Conservation (phyloP, 2,113 vertebrate genomes). For the Dasypus novemcinctus region DNA sequence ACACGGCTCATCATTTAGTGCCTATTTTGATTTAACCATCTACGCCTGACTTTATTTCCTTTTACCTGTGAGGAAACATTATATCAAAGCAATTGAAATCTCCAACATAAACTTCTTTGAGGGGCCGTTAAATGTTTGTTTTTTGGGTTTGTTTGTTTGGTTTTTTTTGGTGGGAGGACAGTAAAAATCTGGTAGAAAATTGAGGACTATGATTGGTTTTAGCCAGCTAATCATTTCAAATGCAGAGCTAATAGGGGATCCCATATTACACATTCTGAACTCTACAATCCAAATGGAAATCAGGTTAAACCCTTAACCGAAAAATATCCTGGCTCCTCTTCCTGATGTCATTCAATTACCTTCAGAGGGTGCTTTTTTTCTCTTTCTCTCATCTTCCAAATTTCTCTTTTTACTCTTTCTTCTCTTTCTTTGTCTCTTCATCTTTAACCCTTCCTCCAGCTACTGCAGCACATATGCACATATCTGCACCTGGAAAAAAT, state of each 20-base stretch:
- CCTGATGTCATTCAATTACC: not conserved
- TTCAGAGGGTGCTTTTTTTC: not conserved
- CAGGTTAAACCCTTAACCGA: not conserved
- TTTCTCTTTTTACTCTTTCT: not conserved
- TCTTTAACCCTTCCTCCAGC: not conserved
- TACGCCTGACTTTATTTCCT: not conserved
- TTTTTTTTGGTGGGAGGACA: fast-evolving
- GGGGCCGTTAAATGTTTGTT: not conserved
- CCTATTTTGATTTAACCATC: not conserved
- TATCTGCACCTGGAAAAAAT: not conserved
- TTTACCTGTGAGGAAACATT: not conserved
- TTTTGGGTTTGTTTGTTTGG: too few species aligned
- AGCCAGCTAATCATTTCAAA: not conserved
- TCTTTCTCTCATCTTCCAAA: not conserved
- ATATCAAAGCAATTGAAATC: not conserved
- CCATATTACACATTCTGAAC: not conserved
- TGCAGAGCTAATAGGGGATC: not conserved
- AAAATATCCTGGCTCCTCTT: not conserved
- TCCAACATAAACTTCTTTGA: not conserved
- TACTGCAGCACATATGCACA: not conserved
- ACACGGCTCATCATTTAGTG: not conserved
- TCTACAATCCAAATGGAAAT: not conserved
- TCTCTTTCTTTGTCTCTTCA: not conserved
- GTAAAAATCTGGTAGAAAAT: not conserved
- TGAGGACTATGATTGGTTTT: not conserved